Evolutionary conservation across 2,888 invertebrate genomes (phyloP), one percentile per base, ranked within the genome.

Genomic region (Abscondita cerata): DNA sequence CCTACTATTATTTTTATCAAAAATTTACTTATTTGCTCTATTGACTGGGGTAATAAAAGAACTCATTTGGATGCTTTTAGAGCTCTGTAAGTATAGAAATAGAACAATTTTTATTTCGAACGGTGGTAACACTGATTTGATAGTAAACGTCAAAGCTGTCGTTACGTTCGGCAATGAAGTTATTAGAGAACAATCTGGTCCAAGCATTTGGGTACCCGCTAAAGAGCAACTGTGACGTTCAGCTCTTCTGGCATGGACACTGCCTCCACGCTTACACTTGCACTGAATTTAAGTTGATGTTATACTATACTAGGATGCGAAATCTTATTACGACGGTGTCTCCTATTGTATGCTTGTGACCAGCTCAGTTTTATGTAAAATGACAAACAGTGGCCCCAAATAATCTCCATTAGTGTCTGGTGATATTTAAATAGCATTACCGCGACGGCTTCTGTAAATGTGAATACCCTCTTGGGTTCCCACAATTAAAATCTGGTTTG

Each of bases 201-300:
- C 96, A 78, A 89, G 87, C 75, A 96, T 98, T 82, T 98, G 98
- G 98, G 95, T 98, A 75, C 95, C 97, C 73, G 92, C 95, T 68
- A 95, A 96, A 79, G 96, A 98, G 83, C 92, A 93, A 83, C 92
- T 95, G 87, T 95, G 91, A 92, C 88, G 86, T 83, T 83, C 86
- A 83, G 83, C 83, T 80, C 82, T 78, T 78, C 81, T 81, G 75
- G 82, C 83, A 78, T 86, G 85, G 86, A 85, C 85, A 78, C 76
- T 85, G 78, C 85, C 84, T 73, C 81, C 82, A 76, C 82, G 86
- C 71, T 71, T 77, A 61, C 72, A 73, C 62, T 73, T 78, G 72
- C 78, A 78, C 74, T 79, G 75, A 78, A 68, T 68, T 61, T 59
- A 55, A 50, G 57, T 61, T 38, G 57, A 36, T 47, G 38, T 52